Conservation (phyloP, 2,888 invertebrate species). For the Chrysolina haemoptera region DNA sequence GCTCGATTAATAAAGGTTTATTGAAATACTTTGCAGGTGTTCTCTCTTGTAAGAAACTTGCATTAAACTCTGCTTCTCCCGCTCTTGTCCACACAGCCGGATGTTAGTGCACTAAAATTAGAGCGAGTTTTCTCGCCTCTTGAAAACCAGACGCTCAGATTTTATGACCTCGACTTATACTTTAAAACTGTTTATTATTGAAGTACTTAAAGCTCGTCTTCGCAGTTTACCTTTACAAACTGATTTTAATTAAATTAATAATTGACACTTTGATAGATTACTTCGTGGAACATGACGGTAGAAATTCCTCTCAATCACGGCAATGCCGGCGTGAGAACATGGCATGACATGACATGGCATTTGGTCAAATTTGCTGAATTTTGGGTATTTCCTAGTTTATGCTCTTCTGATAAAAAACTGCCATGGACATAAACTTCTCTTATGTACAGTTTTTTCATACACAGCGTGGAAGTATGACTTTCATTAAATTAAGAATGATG, state of each 20-base stretch:
- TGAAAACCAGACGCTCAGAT: conserved; percentile 24
- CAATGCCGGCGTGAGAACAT: neutral
- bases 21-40: neutral
- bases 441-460: too few relatives aligned
- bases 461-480: too few relatives aligned
- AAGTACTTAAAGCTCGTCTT: conserved; percentile 17
- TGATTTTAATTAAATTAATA: neutral
- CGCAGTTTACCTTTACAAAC: conserved; percentile 15
- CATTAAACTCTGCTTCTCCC: neutral
- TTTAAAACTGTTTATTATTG: conserved; percentile 17
- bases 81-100: conserved; percentile 4
- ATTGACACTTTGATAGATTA: neutral
- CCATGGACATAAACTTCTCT: too few relatives aligned
- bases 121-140: conserved; percentile 18
- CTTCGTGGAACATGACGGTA: neutral
- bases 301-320: neutral
- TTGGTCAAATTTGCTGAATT: too few relatives aligned
- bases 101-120: conserved; percentile 31
- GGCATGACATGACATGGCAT: too few relatives aligned
- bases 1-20: too few relatives aligned
- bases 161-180: conserved; percentile 19
- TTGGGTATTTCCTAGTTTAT: too few relatives aligned
- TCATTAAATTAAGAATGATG: too few relatives aligned
- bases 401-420: too few relatives aligned
- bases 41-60: neutral